phyloP scores from a whole-genome alignment of 2,113 vertebrate genomes.

The Paramisgurnus dabryanus region DNA sequence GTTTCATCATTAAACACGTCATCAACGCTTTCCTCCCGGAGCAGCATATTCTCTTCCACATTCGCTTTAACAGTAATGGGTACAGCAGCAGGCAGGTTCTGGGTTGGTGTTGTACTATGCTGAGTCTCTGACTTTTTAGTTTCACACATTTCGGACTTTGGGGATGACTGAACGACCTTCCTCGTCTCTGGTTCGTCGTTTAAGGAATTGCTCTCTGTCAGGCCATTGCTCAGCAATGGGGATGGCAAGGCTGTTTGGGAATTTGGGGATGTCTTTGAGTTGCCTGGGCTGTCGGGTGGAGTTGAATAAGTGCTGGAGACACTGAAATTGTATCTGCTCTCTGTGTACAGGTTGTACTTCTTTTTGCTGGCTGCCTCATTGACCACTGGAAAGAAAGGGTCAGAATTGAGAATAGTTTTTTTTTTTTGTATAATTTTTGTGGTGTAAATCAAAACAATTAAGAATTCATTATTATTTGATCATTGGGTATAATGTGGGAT shows the following conservation, averaged over 20 bases:
- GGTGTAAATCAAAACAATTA: no score
- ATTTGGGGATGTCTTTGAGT: background rate
- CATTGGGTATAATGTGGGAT: no score
- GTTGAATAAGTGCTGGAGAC: slow-evolving; percentile 80
- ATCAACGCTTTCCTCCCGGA: background rate
- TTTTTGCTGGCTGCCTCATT: slow-evolving; percentile 84
- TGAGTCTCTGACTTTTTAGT: background rate
- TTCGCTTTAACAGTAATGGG: background rate
- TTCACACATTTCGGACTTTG: background rate
- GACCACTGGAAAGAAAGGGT: slow-evolving; percentile 77
- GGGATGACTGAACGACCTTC: background rate
- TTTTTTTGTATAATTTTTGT: no score
- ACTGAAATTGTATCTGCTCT: slow-evolving; percentile 78
- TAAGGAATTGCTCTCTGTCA: background rate
- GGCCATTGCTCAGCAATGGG: slow-evolving; percentile 46
- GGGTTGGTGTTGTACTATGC: background rate
- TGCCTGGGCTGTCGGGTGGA: slow-evolving; percentile 71
- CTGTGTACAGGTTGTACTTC: slow-evolving; percentile 88
- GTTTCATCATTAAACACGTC: background rate
- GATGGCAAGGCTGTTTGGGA: background rate
- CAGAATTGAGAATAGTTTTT: background rate
- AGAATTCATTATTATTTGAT: no score
- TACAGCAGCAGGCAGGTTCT: background rate
- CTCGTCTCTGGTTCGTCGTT: background rate
- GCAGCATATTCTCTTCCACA: background rate